Evolutionary conservation across 2,113 vertebrate genomes (phyloP).

Genomic region (Pseudonaja textilis): DNA sequence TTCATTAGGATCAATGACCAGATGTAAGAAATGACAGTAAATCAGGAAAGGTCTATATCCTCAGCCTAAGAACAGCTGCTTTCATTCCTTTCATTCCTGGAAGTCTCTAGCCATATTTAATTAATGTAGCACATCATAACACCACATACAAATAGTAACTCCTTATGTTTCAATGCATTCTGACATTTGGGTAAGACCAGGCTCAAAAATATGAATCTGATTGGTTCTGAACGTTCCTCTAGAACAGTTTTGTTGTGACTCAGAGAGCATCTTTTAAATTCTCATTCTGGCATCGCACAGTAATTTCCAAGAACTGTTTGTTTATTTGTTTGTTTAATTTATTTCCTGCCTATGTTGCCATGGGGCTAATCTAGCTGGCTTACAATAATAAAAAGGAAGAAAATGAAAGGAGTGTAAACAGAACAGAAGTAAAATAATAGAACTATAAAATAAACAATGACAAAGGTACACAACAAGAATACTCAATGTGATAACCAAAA

Average conservation of each 20-base stretch:
- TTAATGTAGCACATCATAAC: background rate
- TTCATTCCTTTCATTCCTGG: background rate
- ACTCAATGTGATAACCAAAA: background rate
- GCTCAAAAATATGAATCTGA: background rate
- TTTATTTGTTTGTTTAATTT: background rate
- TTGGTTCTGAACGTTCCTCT: background rate
- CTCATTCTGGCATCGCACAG: background rate
- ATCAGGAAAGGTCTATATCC: background rate
- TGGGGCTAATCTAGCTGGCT: background rate
- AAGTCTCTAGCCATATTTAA: background rate
- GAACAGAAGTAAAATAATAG: background rate
- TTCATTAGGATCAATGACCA: background rate
- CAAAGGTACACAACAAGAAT: background rate
- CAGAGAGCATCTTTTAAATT: background rate
- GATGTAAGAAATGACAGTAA: background rate
- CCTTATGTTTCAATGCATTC: background rate
- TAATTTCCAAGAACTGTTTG: background rate
- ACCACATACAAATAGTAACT: background rate
- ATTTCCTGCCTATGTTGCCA: background rate
- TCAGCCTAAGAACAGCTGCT: background rate
- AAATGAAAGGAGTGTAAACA: background rate
- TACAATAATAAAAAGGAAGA: background rate
- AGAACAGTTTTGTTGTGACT: background rate
- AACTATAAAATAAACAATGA: background rate
- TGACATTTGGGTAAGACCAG: background rate